These are phyloP conservation scores for Peribatodes rhomboidaria DNA, from an alignment of 2,888 invertebrate genomes.

Conservation along the genomic window DNA sequence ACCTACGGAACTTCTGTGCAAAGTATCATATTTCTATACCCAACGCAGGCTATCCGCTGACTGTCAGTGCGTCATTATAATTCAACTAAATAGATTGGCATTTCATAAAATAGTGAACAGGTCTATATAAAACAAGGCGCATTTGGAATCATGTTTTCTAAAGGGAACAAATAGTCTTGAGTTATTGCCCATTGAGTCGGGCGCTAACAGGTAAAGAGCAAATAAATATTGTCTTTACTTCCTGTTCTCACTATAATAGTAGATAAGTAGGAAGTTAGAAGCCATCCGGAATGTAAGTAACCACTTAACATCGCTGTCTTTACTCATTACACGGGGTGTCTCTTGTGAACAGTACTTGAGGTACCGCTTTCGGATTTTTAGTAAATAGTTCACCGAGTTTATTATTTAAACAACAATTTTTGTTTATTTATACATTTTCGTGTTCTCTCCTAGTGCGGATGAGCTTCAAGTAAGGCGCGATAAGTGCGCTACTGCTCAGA, in stretches of 20 bases:
- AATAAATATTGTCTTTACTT: slow-evolving; percentile 45
- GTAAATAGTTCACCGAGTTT: background rate
- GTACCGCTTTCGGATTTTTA: background rate
- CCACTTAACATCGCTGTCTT: slow-evolving; percentile 43
- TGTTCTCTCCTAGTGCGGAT: no score
- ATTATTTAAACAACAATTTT: no score
- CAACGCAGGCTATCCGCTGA: no score
- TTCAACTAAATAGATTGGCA: background rate
- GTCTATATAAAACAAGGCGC: background rate
- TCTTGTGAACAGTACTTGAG: slow-evolving; percentile 13
- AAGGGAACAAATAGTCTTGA: slow-evolving; percentile 22
- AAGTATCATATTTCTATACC: no score
- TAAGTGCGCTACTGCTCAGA: no score
- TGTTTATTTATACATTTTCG: background rate
- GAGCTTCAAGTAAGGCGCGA: no score
- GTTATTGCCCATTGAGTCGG: slow-evolving; percentile 24
- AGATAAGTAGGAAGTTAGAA: slow-evolving; percentile 48
- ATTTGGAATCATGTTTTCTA: slow-evolving; percentile 1
- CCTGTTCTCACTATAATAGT: slow-evolving; percentile 42
- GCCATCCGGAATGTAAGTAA: slow-evolving; percentile 42
- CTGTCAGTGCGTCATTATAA: no score
- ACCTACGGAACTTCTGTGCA: no score
- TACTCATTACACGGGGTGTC: slow-evolving; percentile 38
- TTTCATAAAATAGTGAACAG: background rate
- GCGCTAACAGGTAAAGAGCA: slow-evolving; percentile 38